Conservation (phyloP, 2,113 vertebrate genomes). For the Pterocles orientalis region DNA sequence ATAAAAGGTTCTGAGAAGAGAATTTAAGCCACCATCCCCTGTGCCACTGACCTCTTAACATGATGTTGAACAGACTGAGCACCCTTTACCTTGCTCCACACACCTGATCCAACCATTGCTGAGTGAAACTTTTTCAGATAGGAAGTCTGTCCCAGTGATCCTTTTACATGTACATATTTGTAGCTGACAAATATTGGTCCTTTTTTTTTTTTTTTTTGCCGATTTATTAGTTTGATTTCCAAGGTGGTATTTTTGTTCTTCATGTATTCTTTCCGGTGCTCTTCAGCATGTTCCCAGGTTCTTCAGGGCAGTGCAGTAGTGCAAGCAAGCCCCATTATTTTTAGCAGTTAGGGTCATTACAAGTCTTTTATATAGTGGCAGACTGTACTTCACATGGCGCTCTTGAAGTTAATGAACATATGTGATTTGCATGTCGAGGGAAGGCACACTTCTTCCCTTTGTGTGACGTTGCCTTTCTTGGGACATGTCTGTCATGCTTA, state of each 20-base stretch:
- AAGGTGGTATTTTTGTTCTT: neutral
- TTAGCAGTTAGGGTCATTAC: conserved; percentile 52
- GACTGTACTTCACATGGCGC: conserved; percentile 63
- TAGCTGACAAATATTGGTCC: neutral
- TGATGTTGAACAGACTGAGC: neutral
- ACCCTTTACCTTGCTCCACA: neutral
- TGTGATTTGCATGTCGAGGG: conserved; percentile 70
- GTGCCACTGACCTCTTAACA: fast-evolving
- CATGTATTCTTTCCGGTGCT: neutral
- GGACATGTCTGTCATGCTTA: conserved; percentile 62
- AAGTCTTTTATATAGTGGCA: conserved; percentile 59
- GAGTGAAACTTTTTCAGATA: neutral
- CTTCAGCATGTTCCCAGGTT: neutral
- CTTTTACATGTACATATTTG: neutral
- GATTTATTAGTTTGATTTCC: neutral
- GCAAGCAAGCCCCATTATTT: conserved; percentile 26
- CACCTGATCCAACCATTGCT: neutral
- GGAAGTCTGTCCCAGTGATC: neutral
- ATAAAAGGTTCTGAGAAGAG: neutral
- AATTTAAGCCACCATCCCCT: neutral
- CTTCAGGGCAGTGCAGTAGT: neutral
- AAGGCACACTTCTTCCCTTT: conserved; percentile 71
- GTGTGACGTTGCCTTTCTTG: conserved; percentile 58
- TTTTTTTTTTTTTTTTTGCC: neutral
- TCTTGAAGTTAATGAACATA: conserved; percentile 72